A percentile compares a stretch with the other conserved stretches of the same genome.
These are phyloP conservation scores for Carduelis carduelis DNA, from an alignment of 2,797 vertebrate genomes.

Conservation along the genomic window DNA sequence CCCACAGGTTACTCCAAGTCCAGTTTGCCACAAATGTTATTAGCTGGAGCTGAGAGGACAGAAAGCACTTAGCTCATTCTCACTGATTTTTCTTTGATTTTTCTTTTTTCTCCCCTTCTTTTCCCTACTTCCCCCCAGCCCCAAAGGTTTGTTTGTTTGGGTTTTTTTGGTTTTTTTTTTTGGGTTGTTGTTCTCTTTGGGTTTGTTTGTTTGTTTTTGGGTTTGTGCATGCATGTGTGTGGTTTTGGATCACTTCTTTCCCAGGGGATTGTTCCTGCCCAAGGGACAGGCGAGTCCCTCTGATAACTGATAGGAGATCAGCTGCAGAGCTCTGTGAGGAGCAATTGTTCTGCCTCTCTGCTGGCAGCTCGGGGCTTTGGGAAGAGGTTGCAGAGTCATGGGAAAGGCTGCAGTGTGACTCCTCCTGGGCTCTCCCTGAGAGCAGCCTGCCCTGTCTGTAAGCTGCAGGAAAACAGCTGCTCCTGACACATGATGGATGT, in stretches of 20 bases:
- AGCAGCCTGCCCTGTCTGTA: slow-evolving; percentile 79
- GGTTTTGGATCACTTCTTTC: not conserved
- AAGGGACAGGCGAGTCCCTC: slow-evolving; percentile 52
- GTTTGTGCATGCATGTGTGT: not conserved
- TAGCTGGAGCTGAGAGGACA: not conserved
- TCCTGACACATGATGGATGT: slow-evolving; percentile 57
- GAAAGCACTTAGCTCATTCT: not conserved
- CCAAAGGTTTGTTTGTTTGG: not conserved
- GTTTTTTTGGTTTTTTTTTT: no score
- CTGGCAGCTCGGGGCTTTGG: slow-evolving; percentile 81
- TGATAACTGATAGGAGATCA: slow-evolving; percentile 63
- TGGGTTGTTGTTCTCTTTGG: not conserved
- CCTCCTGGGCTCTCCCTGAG: slow-evolving; percentile 76
- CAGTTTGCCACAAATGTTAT: not conserved
- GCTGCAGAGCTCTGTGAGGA: slow-evolving; percentile 78
- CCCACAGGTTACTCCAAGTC: not conserved
- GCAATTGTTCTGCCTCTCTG: slow-evolving; percentile 80
- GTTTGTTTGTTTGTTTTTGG: not conserved
- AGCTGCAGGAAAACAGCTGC: slow-evolving; percentile 81
- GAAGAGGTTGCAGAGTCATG: slow-evolving; percentile 90
- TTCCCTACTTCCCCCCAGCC: not conserved
- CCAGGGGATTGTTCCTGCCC: slow-evolving; percentile 32
- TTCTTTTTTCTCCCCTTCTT: not conserved
- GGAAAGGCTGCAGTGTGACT: slow-evolving; percentile 79
- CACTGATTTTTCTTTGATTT: not conserved